phyloP scores from a whole-genome alignment of 2,113 vertebrate genomes.

The human region GRCh38 chr2:44772501-44773000 shows the following conservation, averaged over 20 bases:
- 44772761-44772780: constrained; percentile 99
- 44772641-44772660: constrained; percentile 71
- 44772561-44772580: constrained; percentile 46
- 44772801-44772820: constrained; percentile 99
- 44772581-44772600: constrained; percentile 60
- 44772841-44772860: constrained; percentile 93
- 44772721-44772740: constrained; percentile 99
- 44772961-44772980: constrained; percentile 70
- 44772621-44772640: constrained; percentile 11
- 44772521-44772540: constrained; percentile 44
- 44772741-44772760: constrained; percentile 97
- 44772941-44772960: constrained; percentile 73
- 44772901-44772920: constrained; percentile 86
- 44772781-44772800: constrained; percentile 99
- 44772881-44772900: constrained; percentile 90
- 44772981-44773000: constrained; percentile 44
- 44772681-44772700: constrained; percentile 90
- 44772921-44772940: constrained; percentile 76
- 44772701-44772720: constrained; percentile 99
- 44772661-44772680: constrained; percentile 81
- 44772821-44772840: constrained; percentile 92
- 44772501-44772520: constrained; percentile 41
- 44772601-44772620: constrained; percentile 29
- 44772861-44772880: constrained; percentile 89
- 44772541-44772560: constrained; percentile 53